Conservation (phyloP, 64 coral and sea anemone genomes). For the Orbicella faveolata region DNA sequence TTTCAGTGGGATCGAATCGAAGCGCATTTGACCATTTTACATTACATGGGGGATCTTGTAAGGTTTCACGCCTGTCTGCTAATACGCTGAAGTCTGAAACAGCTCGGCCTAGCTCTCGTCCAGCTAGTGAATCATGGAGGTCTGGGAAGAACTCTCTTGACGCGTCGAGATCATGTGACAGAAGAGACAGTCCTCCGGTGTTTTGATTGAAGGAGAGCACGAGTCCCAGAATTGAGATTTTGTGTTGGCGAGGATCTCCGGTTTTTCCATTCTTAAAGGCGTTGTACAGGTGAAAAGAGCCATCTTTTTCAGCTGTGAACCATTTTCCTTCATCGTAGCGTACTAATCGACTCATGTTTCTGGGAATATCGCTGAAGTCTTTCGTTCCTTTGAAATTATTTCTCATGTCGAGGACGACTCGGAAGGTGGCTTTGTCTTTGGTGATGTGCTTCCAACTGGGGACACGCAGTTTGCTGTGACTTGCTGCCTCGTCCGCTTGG, state of each 20-base stretch:
- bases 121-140: neutral
- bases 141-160: conserved; percentile 36
- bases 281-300: conserved; percentile 47
- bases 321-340: neutral
- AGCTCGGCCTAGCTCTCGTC: neutral
- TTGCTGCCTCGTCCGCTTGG: neutral
- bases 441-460: neutral
- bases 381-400: neutral
- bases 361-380: neutral
- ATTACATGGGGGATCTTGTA: conserved; percentile 6
- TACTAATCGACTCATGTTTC: conserved; percentile 16
- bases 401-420: conserved; percentile 31
- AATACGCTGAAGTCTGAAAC: neutral
- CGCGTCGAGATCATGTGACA: neutral
- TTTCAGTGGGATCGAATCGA: conserved; percentile 43
- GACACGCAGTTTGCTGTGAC: neutral
- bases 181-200: neutral
- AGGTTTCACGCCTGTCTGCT: neutral
- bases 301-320: conserved; percentile 11
- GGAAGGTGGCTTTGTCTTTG: neutral
- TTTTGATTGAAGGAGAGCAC: neutral
- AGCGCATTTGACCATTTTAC: conserved; percentile 61
- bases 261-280: conserved; percentile 39
- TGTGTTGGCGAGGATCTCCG: neutral
- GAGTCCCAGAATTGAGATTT: conserved; percentile 37